Conservation (phyloP, 2,888 invertebrate genomes). For the Oxycera nigricornis region DNA sequence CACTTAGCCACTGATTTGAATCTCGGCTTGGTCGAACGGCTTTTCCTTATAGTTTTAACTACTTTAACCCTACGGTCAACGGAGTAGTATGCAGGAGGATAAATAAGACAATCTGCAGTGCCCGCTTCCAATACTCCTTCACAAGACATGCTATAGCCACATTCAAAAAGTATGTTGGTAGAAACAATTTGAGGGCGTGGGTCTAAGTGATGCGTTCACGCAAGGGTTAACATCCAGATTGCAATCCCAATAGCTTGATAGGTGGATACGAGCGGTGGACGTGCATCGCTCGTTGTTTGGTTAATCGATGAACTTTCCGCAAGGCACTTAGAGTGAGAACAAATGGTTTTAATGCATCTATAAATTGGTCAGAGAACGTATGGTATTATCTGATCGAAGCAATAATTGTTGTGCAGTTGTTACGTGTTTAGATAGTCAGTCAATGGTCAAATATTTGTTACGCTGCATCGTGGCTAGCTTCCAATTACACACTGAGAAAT, state of each 20-base stretch:
- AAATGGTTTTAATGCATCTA: constrained; percentile 37
- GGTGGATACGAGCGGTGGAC: constrained; percentile 5
- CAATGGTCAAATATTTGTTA: constrained; percentile 36
- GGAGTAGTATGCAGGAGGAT: too few species aligned
- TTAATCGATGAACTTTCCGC: constrained; percentile 37
- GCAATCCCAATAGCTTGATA: constrained; percentile 19
- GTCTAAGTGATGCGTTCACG: background rate
- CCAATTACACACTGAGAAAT: constrained; percentile 28
- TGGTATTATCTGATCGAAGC: constrained; percentile 32
- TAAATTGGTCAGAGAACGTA: constrained; percentile 36
- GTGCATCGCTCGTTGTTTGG: constrained; percentile 17
- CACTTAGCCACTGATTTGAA: constrained; percentile 36
- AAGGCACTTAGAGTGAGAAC: constrained; percentile 36
- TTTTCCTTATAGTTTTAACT: background rate
- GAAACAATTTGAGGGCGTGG: too few species aligned
- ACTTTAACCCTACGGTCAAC: constrained; percentile 1
- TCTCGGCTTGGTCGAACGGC: constrained; percentile 19
- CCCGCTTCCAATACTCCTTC: too few species aligned
- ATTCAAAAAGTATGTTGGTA: too few species aligned
- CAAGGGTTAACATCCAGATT: constrained; percentile 12
- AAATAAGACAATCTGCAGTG: too few species aligned
- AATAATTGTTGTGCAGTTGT: constrained; percentile 36
- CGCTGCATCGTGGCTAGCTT: constrained; percentile 6
- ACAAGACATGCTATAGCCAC: too few species aligned
- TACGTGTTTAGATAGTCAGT: constrained; percentile 35